Evolutionary conservation across 2,113 vertebrate genomes (phyloP).

Genomic region (Microtus oregoni): DNA sequence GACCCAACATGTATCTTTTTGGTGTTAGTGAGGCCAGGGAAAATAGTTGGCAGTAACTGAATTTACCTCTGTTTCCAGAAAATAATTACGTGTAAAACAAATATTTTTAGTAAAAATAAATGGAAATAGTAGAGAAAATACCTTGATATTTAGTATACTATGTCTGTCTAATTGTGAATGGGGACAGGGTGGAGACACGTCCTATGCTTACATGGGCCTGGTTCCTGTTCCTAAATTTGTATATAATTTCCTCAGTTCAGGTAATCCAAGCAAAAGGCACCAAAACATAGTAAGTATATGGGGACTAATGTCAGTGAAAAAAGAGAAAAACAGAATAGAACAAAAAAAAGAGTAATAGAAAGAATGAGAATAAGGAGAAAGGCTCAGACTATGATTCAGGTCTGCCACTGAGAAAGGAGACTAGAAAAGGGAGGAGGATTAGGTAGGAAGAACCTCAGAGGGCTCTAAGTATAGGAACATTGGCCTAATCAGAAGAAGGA

Average conservation of each 20-base stretch:
- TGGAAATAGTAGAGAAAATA: not conserved
- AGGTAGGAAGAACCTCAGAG: not conserved
- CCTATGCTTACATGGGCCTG: not conserved
- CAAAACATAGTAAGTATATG: not conserved
- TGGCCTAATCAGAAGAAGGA: not conserved
- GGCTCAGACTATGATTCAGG: not conserved
- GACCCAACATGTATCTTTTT: not conserved
- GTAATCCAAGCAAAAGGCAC: not conserved
- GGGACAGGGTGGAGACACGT: not conserved
- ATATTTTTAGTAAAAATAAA: constrained; percentile 31
- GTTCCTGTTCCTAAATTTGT: constrained; percentile 13
- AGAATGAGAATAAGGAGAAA: not conserved
- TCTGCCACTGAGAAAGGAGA: not conserved
- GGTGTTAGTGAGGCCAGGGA: not conserved
- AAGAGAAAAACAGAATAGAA: not conserved
- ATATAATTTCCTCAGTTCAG: not conserved
- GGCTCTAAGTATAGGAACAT: not conserved
- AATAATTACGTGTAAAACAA: not conserved
- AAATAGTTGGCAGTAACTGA: not conserved
- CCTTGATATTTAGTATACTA: not conserved
- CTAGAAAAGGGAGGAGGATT: not conserved
- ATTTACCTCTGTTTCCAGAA: not conserved
- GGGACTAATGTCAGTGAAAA: not conserved
- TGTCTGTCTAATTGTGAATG: not conserved
- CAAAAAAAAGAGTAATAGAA: not conserved